Percentiles rank a stretch among this genome's conserved stretches.
These are phyloP conservation scores for Bruchidius siliquastri DNA, from an alignment of 2,888 invertebrate species.

Conservation along the genomic window DNA sequence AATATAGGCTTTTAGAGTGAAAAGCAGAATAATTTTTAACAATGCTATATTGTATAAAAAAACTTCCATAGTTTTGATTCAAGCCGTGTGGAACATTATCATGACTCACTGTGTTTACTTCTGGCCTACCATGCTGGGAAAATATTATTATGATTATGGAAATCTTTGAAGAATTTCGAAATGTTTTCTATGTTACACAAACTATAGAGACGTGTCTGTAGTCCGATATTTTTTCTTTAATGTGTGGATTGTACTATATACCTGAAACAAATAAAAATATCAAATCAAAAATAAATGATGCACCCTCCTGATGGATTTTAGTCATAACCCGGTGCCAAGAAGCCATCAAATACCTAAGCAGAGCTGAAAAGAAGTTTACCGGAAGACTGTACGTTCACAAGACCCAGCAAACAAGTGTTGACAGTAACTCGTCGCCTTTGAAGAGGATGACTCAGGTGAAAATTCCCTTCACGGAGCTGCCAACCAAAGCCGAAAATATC, in stretches of 20 bases:
- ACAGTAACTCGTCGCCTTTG: slow-evolving; percentile 30
- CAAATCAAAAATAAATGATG: not conserved
- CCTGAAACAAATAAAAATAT: not conserved
- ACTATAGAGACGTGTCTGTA: not conserved
- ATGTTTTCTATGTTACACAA: not conserved
- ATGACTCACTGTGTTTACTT: too few relatives aligned
- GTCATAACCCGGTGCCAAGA: slow-evolving; percentile 47
- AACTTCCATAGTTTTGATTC: too few relatives aligned
- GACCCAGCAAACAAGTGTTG: slow-evolving; percentile 12
- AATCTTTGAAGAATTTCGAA: too few relatives aligned
- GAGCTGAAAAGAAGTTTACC: slow-evolving; percentile 26
- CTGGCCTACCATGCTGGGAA: too few relatives aligned
- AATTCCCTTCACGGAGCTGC: slow-evolving; percentile 28
- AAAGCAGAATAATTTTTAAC: too few relatives aligned
- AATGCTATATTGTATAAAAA: too few relatives aligned
- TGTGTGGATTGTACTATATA: not conserved
- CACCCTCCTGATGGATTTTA: slow-evolving; percentile 31
- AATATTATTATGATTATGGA: too few relatives aligned
- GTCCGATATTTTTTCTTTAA: not conserved
- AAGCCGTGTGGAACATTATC: too few relatives aligned
- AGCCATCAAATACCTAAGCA: slow-evolving; percentile 38
- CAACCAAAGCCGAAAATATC: slow-evolving; percentile 12
- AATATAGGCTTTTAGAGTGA: too few relatives aligned
- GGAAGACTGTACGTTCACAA: slow-evolving; percentile 34
- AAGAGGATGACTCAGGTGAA: slow-evolving; percentile 16